Conservation (phyloP, 2,113 vertebrate genomes). For the Hyperoodon ampullatus region DNA sequence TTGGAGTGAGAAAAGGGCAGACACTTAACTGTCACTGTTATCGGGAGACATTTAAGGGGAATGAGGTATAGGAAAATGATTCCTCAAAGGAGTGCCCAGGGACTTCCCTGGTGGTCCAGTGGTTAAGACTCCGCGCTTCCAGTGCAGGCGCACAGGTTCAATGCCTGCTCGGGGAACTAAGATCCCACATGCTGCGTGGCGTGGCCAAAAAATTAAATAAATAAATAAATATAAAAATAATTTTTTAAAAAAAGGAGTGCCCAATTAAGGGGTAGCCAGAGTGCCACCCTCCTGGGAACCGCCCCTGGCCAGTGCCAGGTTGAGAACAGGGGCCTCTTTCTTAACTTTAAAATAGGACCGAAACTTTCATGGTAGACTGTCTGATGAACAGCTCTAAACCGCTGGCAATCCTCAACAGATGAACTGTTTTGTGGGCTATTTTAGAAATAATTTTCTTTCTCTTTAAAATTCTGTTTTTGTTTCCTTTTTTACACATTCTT, state of each 20-base stretch:
- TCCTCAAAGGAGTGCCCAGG: not conserved
- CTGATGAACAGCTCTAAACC: too few species aligned
- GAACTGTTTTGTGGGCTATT: not conserved
- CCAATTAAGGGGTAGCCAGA: not conserved
- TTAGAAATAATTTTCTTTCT: slow-evolving; percentile 1
- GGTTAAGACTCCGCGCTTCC: too few species aligned
- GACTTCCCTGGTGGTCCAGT: too few species aligned
- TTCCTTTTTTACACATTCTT: not conserved
- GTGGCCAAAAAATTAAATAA: too few species aligned
- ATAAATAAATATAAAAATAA: too few species aligned
- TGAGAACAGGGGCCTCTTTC: not conserved
- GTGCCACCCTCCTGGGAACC: not conserved
- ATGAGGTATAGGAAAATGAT: not conserved
- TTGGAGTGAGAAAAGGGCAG: not conserved
- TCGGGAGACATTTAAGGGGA: not conserved
- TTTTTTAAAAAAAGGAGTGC: not conserved
- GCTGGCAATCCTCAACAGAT: not conserved
- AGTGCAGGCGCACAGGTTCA: too few species aligned
- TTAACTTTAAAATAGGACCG: not conserved
- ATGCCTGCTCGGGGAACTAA: too few species aligned
- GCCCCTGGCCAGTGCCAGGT: not conserved
- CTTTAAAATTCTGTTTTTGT: not conserved
- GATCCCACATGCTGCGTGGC: too few species aligned
- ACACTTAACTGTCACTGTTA: not conserved
- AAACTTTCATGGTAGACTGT: not conserved